Evolutionary conservation across 2,888 invertebrate genomes (phyloP), one percentile per base, ranked within the genome.

Genomic region (Agrilus cyanescens): DNA sequence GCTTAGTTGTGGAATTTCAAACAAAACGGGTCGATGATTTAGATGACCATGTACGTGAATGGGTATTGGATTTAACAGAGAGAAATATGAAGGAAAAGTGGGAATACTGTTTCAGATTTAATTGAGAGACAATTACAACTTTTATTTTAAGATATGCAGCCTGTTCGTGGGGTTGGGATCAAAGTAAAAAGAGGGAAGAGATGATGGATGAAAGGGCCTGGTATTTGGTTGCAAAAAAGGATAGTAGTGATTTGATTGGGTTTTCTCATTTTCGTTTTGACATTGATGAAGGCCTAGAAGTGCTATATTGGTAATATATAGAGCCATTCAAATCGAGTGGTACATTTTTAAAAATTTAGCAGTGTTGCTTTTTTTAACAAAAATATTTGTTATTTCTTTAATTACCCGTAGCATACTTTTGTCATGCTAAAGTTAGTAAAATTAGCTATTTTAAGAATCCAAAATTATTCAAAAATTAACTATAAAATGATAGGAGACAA

Each of bases 211-310:
- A 80, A 43, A 66, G 72, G 32, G 84, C 86, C 4, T 79, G 82
- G 77, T 86, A 82, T 62, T 69, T 86, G 29, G 70, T 86, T 46
- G 84, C 76, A 4, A 72, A 69, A 55, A 66, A 71, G 43, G 63
- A 66, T 16, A 65, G 69, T 37, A 66, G 65, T 6, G 62, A 58
- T 48, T 74, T 76, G 1, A 67, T 85, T 40, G 89, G 80, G 2
- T 86, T 85, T 64, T 78, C 80, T 41, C 87, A 89, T 66, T 88
- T 87, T 63, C 70, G 88, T 59, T 88, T 88, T 67, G 88, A 87
- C 60, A 71, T 87, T 67, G 88, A 89, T 60, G 78, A 77, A 61
- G 84, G 80, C 12, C 70, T 76, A 38, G 80, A 81, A 57, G 86
- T 87, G 5, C 62, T 88, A 6, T 88, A 87, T 63, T 85, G 85